Percentiles rank a stretch among this genome's conserved stretches.
Evolutionary conservation across 2,797 vertebrate genomes (phyloP).

Genomic region (Xiphophorus birchmanni): DNA sequence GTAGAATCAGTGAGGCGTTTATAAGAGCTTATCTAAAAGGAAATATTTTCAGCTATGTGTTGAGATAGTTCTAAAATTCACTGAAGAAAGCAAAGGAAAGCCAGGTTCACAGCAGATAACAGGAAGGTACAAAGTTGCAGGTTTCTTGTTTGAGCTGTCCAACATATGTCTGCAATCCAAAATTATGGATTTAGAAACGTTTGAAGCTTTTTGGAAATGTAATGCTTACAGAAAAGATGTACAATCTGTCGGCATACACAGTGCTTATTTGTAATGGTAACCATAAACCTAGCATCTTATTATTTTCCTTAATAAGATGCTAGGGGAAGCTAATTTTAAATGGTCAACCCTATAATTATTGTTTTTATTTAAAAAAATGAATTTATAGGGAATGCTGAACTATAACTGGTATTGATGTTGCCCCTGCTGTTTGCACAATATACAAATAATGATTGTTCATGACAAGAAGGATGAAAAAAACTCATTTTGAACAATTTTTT

Average conservation of each 20-base stretch:
- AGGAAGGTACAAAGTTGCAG: background rate
- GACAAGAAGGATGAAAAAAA: background rate
- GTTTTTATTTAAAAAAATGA: background rate
- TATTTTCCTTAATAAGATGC: background rate
- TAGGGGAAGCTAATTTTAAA: background rate
- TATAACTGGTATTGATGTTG: background rate
- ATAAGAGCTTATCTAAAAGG: background rate
- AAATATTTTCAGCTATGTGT: background rate
- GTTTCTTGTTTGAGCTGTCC: background rate
- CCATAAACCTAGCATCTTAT: background rate
- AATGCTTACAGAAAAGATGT: background rate
- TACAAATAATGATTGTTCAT: background rate
- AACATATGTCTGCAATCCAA: background rate
- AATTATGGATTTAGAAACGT: background rate
- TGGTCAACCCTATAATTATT: background rate
- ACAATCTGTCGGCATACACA: background rate
- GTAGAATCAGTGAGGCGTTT: background rate
- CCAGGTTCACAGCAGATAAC: background rate
- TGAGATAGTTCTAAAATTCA: background rate
- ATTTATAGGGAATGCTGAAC: background rate
- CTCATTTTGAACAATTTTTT: background rate
- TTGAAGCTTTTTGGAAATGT: background rate
- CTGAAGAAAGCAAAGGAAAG: background rate
- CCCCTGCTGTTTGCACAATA: background rate
- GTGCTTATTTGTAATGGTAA: background rate